These are phyloP conservation scores for Plecotus auritus DNA, from an alignment of 2,113 vertebrate species.

Conservation along the genomic window DNA sequence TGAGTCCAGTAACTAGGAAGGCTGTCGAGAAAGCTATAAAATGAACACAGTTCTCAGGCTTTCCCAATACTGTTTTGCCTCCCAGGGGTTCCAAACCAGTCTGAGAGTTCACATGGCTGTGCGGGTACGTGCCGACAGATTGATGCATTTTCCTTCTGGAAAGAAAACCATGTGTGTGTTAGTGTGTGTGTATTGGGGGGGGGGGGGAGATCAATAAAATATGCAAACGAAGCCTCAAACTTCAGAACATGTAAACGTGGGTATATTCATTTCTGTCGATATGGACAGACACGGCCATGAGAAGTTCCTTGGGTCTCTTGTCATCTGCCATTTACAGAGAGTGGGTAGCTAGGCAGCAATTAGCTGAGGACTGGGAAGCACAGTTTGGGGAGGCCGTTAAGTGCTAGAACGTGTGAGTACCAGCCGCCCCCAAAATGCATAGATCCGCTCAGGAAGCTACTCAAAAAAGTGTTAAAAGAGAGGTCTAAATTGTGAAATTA, in stretches of 20 bases:
- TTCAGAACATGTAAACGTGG: neutral
- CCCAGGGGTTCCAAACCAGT: neutral
- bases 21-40: constrained; percentile 55
- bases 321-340: constrained; percentile 25
- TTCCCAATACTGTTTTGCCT: constrained; percentile 36
- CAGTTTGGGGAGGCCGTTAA: neutral
- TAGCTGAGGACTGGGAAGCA: neutral
- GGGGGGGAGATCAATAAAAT: neutral
- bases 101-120: constrained; percentile 44
- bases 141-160: neutral
- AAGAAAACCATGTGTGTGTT: neutral
- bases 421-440: constrained; percentile 2
- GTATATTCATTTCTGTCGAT: constrained; percentile 39
- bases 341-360: neutral
- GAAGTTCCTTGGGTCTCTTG: constrained; percentile 35
- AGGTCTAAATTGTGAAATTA: constrained; percentile 18
- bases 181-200: too few relatives aligned
- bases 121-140: constrained; percentile 13
- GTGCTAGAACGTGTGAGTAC: neutral
- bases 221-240: neutral
- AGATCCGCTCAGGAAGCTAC: constrained; percentile 2
- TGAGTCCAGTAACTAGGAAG: constrained; percentile 31
- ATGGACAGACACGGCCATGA: neutral
- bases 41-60: constrained; percentile 40
- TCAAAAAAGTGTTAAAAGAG: neutral